These are phyloP conservation scores for Xiphophorus hellerii DNA, from an alignment of 2,113 vertebrate genomes.

Conservation along the genomic window DNA sequence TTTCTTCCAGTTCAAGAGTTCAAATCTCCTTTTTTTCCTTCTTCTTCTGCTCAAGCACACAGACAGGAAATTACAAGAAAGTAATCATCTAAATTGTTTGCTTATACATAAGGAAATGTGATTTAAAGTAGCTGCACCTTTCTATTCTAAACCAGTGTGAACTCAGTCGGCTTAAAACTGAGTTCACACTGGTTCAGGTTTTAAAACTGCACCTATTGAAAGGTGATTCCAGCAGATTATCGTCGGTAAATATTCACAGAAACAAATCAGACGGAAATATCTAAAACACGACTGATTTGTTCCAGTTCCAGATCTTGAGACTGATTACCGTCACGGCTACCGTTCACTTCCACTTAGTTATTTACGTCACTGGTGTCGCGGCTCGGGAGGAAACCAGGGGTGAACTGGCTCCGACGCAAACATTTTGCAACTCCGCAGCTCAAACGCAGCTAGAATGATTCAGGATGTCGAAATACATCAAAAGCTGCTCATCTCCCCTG, in stretches of 20 bases:
- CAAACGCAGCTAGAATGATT: not conserved
- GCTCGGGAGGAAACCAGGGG: not conserved
- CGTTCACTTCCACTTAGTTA: not conserved
- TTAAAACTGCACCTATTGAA: not conserved
- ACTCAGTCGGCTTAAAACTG: too few relatives aligned
- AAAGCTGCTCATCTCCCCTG: too few relatives aligned
- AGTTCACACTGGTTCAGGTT: too few relatives aligned
- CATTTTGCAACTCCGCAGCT: not conserved
- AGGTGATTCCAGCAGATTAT: not conserved
- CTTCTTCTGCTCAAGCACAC: slow-evolving; percentile 1
- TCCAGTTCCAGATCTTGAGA: not conserved
- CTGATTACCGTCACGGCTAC: not conserved
- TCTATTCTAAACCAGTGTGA: too few relatives aligned
- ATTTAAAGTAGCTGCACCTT: slow-evolving; percentile 10
- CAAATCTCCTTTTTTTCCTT: slow-evolving; percentile 14
- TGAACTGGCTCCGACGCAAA: not conserved
- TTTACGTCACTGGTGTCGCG: not conserved
- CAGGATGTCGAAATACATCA: not conserved
- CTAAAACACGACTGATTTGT: too few relatives aligned
- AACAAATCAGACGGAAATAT: too few relatives aligned
- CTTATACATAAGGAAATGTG: not conserved
- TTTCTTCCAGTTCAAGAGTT: slow-evolving; percentile 30
- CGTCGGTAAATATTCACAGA: too few relatives aligned
- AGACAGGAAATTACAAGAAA: slow-evolving; percentile 25
- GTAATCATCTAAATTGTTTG: slow-evolving; percentile 7